These are phyloP conservation scores for Fringilla coelebs DNA, from an alignment of 2,797 vertebrate genomes.

Conservation along the genomic window DNA sequence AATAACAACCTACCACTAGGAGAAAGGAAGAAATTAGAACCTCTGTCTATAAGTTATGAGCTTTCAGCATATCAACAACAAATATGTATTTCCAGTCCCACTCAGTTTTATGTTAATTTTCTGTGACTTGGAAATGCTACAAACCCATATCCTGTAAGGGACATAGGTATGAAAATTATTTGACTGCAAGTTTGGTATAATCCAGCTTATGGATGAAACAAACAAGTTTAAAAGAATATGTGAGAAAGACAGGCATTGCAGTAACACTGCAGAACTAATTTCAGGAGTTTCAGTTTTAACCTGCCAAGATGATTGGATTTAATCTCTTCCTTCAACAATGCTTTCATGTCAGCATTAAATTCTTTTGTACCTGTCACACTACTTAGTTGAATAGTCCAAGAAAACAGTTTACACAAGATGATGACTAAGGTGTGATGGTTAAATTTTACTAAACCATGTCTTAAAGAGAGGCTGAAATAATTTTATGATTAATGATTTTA, in stretches of 20 bases:
- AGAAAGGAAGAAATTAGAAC: neutral
- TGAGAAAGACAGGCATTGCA: neutral
- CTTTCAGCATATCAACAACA: neutral
- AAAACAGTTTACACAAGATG: neutral
- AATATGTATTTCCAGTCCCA: neutral
- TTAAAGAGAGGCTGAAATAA: neutral
- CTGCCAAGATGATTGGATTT: neutral
- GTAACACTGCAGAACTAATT: neutral
- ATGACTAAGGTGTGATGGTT: neutral
- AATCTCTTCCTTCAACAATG: neutral
- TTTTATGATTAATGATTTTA: neutral
- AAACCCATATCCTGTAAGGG: neutral
- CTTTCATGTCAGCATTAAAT: neutral
- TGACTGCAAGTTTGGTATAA: neutral
- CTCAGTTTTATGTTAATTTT: neutral
- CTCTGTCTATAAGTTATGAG: neutral
- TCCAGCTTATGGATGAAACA: neutral
- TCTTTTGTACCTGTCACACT: neutral
- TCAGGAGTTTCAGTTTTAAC: neutral
- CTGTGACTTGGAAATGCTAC: neutral
- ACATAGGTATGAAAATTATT: neutral
- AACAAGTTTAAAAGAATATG: neutral
- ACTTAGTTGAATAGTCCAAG: neutral
- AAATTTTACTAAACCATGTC: neutral
- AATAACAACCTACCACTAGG: neutral